Conservation (phyloP, 2,797 vertebrate genomes). For the Lepilemur septentrionalis region DNA sequence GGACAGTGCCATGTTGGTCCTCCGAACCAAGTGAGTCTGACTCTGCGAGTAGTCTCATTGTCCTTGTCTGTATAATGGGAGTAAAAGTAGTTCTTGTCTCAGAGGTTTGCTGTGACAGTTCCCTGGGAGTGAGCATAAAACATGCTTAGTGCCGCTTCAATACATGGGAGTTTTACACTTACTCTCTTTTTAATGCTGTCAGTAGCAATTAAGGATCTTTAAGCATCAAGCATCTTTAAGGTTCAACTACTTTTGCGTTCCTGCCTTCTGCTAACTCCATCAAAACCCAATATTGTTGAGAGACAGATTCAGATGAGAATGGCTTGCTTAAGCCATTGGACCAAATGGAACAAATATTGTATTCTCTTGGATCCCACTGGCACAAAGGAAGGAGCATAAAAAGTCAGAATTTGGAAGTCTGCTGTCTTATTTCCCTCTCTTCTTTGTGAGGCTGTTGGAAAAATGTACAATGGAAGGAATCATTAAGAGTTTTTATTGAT, state of each 20-base stretch:
- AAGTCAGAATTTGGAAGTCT: background rate
- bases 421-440: background rate
- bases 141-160: background rate
- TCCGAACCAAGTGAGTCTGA: constrained; percentile 92
- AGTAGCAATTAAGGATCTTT: background rate
- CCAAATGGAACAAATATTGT: background rate
- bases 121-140: background rate
- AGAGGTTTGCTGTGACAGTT: background rate
- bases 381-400: background rate
- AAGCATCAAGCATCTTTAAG: background rate
- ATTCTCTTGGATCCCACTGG: background rate
- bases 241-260: background rate
- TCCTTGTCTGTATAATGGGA: background rate
- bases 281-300: background rate
- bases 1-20: constrained; percentile 96
- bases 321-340: background rate
- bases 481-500: background rate
- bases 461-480: background rate
- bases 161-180: background rate
- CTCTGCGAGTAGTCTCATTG: background rate
- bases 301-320: background rate
- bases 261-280: background rate
- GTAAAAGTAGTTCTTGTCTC: background rate
- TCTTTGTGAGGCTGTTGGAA: background rate
- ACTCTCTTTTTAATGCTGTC: background rate